A percentile compares a stretch with the other conserved stretches of the same genome.
Conservation (phyloP, 1,140 invertebrate genomes). For the Nomia melanderi region DNA sequence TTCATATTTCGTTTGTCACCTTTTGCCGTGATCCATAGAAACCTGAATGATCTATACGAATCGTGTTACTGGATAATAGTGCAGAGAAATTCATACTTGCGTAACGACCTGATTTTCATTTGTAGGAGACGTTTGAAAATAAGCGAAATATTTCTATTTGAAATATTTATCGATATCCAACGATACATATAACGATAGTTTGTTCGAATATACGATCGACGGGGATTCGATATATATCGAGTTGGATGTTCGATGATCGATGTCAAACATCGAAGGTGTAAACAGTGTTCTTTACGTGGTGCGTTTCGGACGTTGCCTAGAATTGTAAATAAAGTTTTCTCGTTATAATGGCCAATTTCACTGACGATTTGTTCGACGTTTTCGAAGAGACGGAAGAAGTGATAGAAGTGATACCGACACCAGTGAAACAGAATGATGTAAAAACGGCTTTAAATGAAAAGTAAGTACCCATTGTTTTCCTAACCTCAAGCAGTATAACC, state of each 20-base stretch:
- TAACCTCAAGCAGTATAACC: slow-evolving; percentile 26
- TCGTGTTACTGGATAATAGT: too few species aligned
- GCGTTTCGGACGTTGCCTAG: not conserved
- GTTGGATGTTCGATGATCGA: slow-evolving; percentile 6
- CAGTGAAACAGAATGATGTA: slow-evolving; percentile 8
- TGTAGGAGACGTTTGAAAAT: too few species aligned
- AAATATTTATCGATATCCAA: slow-evolving; percentile 2
- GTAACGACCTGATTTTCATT: too few species aligned
- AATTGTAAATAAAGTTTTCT: not conserved
- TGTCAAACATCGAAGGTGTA: too few species aligned
- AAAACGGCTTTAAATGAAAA: slow-evolving; percentile 17
- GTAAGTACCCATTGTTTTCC: slow-evolving; percentile 16
- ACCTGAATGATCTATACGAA: too few species aligned
- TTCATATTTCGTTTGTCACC: too few species aligned
- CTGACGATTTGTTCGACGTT: slow-evolving; percentile 81
- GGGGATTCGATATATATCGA: not conserved
- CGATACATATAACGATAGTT: not conserved
- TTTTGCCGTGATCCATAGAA: too few species aligned
- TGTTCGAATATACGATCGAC: not conserved
- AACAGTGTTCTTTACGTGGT: too few species aligned
- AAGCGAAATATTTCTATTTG: not conserved
- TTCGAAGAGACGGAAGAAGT: slow-evolving; percentile 79
- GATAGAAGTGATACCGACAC: slow-evolving; percentile 43
- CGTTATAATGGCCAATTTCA: slow-evolving; percentile 70
- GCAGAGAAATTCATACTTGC: too few species aligned